Evolutionary conservation across 2,113 vertebrate genomes (phyloP).

Genomic region (Progne subis): DNA sequence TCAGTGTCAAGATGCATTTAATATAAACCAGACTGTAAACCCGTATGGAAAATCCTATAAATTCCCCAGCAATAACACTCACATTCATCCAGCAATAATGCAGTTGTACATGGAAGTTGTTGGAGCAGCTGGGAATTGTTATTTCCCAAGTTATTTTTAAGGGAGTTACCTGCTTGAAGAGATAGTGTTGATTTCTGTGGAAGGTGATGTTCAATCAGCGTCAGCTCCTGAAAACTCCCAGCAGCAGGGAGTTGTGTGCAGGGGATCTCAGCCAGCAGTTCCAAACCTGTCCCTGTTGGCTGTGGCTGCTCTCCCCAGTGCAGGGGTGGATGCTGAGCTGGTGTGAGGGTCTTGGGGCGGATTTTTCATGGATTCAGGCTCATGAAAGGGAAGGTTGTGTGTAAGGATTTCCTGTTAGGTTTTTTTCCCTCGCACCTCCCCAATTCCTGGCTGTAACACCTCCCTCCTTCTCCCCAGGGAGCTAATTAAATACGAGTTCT

Average conservation of each 20-base stretch:
- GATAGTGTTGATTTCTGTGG: neutral
- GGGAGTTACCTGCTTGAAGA: neutral
- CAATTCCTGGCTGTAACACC: constrained; percentile 18
- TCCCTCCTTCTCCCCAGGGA: constrained; percentile 79
- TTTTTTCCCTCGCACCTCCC: neutral
- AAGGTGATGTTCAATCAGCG: neutral
- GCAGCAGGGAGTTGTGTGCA: neutral
- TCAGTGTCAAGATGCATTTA: neutral
- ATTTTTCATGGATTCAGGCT: neutral
- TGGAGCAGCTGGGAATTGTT: neutral
- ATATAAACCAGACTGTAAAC: neutral
- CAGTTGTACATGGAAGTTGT: neutral
- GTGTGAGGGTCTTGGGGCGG: neutral
- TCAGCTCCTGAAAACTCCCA: neutral
- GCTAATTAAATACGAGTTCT: constrained; percentile 98
- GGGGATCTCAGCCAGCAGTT: neutral
- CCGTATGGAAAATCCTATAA: neutral
- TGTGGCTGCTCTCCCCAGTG: neutral
- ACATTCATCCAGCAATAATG: neutral
- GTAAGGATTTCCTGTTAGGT: neutral
- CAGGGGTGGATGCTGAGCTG: neutral
- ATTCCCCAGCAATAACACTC: neutral
- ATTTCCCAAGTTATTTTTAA: neutral
- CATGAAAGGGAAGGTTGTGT: neutral
- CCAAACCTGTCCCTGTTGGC: neutral